Conservation (phyloP, 2,888 invertebrate genomes). For the Tholera decimalis region DNA sequence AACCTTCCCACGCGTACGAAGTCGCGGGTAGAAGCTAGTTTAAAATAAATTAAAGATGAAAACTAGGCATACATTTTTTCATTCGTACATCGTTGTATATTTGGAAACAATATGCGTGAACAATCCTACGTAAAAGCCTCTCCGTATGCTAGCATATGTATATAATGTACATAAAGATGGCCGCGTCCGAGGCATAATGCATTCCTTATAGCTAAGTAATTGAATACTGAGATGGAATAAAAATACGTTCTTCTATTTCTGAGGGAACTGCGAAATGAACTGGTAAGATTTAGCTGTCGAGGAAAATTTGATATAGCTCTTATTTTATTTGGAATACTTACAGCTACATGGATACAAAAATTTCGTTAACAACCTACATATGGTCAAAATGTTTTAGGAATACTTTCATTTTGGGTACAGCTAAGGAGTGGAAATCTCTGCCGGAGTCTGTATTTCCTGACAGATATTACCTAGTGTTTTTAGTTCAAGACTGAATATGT, state of each 20-base stretch:
- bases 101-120: constrained; percentile 73
- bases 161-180: constrained; percentile 70
- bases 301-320: not conserved
- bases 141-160: constrained; percentile 72
- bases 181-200: constrained; percentile 56
- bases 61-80: too few relatives aligned
- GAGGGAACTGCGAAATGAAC: not conserved
- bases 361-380: too few relatives aligned
- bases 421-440: too few relatives aligned
- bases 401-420: too few relatives aligned
- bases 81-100: constrained; percentile 58
- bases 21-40: too few relatives aligned
- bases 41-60: too few relatives aligned
- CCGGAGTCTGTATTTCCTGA: too few relatives aligned
- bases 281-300: not conserved
- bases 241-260: not conserved
- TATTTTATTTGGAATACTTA: not conserved
- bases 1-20: too few relatives aligned
- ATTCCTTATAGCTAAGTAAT: constrained; percentile 70
- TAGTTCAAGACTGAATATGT: too few relatives aligned
- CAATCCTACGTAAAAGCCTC: constrained; percentile 73
- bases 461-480: too few relatives aligned
- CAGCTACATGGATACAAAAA: too few relatives aligned
- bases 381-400: too few relatives aligned
- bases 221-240: constrained; percentile 57